Base-by-base conservation (phyloP, 2,888 invertebrate genomes). In the Phania funesta region DNA sequence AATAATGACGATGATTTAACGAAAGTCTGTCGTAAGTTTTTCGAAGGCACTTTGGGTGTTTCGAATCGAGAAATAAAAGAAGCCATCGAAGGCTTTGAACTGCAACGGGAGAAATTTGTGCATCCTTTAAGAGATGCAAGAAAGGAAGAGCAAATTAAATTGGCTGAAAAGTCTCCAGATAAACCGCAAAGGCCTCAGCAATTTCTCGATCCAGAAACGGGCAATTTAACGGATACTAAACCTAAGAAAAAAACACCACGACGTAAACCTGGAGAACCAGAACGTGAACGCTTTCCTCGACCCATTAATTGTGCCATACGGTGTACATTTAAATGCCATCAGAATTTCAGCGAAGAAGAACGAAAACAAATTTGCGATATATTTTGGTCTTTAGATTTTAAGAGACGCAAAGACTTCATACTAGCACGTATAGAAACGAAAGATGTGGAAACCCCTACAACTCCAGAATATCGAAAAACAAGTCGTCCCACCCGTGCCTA, bases 371-470 rank as follows among this genome's bases (percentile, higher is more conserved):
- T 86, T 35, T 86, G 85, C 73, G 84, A 84, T 18, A 73, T 74
- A 2, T 86, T 85, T 56, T 86, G 85, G 85, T 82, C 83, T 5
- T 76, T 86, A 71, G 84, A 85, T 44, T 86, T 80, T 26, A 86
- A 86, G 16, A 77, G 85, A 8, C 85, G 84, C n/a, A 86, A 85
- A 38, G 85, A 86, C 56, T 86, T 85, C 22, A 80, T 86, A 24
- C 60, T 85, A 24, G 84, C 85, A 0, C 84, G 83, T 29, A 84
- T 86, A 22, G 86, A 86, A 70, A 75, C 84, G 2, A 84, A 80
- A 22, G 84, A 84, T 18, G 84, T 85, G 1, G 80, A 80, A 18
- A 83, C 80, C 2, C 68, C 77, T 6, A 84, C 77, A 9, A 80
- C 84, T 0, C 77, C 77, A 0, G 80, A 82, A 62, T 85, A 81